phyloP scores from a whole-genome alignment of 2,797 vertebrate genomes.

The Galagoides demidoff region DNA sequence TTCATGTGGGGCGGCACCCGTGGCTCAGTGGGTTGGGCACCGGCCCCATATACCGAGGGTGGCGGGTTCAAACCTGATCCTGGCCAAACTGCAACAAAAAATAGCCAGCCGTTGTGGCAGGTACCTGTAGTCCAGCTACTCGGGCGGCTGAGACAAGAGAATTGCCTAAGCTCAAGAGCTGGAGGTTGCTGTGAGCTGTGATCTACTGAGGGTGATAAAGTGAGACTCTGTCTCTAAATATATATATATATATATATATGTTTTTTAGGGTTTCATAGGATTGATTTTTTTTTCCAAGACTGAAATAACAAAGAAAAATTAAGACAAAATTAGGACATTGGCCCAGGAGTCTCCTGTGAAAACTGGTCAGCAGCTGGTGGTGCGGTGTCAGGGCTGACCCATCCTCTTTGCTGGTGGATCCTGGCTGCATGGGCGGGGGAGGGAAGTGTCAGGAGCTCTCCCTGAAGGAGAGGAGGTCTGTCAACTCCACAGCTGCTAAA shows the following conservation, averaged over 20 bases:
- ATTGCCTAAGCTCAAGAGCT: no score
- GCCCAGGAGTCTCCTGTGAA: conserved; percentile 5
- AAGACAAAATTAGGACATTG: neutral
- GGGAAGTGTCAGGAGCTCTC: neutral
- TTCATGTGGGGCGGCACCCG: no score
- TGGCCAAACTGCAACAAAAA: no score
- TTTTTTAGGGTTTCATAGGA: conserved; percentile 8
- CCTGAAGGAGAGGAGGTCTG: neutral
- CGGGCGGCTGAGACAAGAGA: no score
- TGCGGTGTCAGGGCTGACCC: neutral
- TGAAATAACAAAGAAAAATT: conserved; percentile 6
- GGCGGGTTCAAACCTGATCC: no score
- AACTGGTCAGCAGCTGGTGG: neutral
- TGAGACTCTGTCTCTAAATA: neutral
- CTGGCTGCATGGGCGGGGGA: neutral
- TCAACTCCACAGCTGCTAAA: neutral
- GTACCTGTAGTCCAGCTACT: no score
- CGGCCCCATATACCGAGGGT: no score
- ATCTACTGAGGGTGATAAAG: no score
- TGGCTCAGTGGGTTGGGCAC: no score
- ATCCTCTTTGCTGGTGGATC: neutral
- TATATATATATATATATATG: no score
- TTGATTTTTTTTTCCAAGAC: neutral
- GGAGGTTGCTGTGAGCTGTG: no score
- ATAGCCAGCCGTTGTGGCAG: no score